Evolutionary conservation across 1,140 invertebrate species (phyloP), one percentile per base, ranked within the genome.

Genomic region (Chironomus striatipennis): DNA sequence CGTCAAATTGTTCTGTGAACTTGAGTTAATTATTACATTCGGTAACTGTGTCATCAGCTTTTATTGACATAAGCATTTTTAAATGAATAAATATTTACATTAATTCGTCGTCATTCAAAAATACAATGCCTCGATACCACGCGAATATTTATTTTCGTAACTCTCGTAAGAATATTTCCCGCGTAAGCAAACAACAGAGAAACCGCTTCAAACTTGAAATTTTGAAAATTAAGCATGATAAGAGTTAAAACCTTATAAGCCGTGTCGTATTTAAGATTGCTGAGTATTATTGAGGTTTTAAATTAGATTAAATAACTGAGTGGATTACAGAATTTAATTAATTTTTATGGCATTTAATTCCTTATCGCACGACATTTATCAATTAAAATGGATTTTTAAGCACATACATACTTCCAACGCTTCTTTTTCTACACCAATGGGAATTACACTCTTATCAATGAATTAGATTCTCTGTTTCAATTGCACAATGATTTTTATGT

Each of bases 401-500:
- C 12, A 57, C 12, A 57, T 57, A 15, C 47, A 57, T 57, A 57
- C 12, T 57, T 12, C 24, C 47, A 5, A 57, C 47, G 8, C n/a
- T n/a, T n/a, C n/a, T n/a, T 34, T 5, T 34, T 34, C 1, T 34
- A 34, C 24, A 34, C 24, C 24, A 57, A n/a, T n/a, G 47, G 12
- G 4, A 15, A n/a, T 15, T 57, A 12, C 12, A n/a, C 47, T 57
- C 24, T 57, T 57, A 57, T 57, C 47, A 57, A n/a, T n/a, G 47
- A 57, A 57, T 57, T 57, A 57, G n/a, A 57, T 57, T 57, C n/a
- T n/a, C n/a, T n/a, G 47, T n/a, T 57, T 57, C 47, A 57, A 15
- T 57, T 57, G 47, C 47, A n/a, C 47, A 57, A 15, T 57, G 5
- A 12, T 57, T 57, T 57, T 57, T 57, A 57, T 57, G 12, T 57